Evolutionary conservation across 2,113 vertebrate species (phyloP).

Genomic region (Phalacrocorax carbo): DNA sequence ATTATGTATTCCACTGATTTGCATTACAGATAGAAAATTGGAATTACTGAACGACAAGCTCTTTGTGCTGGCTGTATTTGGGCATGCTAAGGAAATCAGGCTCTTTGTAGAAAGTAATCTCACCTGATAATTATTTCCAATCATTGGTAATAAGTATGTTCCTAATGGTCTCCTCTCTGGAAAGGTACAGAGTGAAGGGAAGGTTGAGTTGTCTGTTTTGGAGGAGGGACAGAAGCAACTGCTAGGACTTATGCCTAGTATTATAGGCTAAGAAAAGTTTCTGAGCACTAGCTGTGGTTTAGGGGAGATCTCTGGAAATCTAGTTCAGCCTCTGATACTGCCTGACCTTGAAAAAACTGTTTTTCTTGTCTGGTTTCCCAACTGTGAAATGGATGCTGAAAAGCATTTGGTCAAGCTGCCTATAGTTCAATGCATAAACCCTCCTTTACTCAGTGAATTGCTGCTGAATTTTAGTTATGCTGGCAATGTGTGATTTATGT

Average conservation of each 20-base stretch:
- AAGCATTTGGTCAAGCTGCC: not conserved
- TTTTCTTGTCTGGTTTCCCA: not conserved
- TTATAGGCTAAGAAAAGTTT: not conserved
- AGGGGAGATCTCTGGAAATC: not conserved
- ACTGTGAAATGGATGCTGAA: not conserved
- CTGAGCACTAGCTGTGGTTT: not conserved
- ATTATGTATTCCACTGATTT: not conserved
- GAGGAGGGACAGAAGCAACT: not conserved
- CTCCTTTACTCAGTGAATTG: not conserved
- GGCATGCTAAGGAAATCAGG: not conserved
- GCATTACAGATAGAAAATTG: not conserved
- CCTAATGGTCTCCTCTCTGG: not conserved
- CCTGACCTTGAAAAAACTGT: not conserved
- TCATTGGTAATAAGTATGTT: not conserved
- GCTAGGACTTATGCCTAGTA: accelerated
- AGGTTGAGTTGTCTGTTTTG: not conserved
- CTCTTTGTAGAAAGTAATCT: not conserved
- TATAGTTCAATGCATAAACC: not conserved
- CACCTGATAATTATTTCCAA: constrained; percentile 1
- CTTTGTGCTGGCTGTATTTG: not conserved
- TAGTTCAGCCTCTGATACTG: not conserved
- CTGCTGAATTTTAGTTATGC: not conserved
- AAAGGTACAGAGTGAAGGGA: not conserved
- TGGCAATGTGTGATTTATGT: not conserved
- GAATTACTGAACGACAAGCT: not conserved